Base-by-base conservation (phyloP, 2,113 vertebrate species). In the Pleuronectes platessa region DNA sequence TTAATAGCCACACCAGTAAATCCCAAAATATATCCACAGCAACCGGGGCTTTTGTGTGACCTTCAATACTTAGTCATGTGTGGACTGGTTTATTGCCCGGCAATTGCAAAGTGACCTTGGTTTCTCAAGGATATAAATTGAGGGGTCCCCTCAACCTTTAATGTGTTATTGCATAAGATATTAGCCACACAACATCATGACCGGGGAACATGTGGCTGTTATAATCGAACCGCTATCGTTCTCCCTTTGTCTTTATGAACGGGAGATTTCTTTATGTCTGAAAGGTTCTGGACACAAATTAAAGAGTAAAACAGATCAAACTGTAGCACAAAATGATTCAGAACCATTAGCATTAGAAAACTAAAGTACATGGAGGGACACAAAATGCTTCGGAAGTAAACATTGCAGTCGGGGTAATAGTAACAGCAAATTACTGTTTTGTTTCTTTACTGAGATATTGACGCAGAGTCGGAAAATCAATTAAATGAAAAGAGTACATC, bases 1-100 rank as follows among this genome's bases (percentile, higher is more conserved):
- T 89, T 86, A 81, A 86, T 79, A 77, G 71, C 58, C 23, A 31
- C 47, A 54, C 61, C 68, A 81, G 66, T 86, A 83, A 90, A 90
- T 76, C 74, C 61, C 63, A 21, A 83, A 87, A 86, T 83, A 68
- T 78, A 83, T 79, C 82, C 75, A 70, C 78, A 80, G 62, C 63
- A 78, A 66, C 64, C 12, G 47, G 71, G 63, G 51, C 65, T 76
- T 88, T 77, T 71, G 60, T 71, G 53, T 56, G 75, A 85, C 70
- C 82, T 68, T 40, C 14, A 56, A 35, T 63, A 51, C 66, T 77
- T 65, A 37, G 64, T 49, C 11, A 11, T 74, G 49, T 85, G 80
- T 72, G 70, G 75, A 59, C 71, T 75, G 59, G 40, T 89, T 83
- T 83, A 89, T 75, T 71, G 35, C 77, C 24, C 12, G 35, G 27